Evolutionary conservation across 1,140 invertebrate genomes (phyloP), one percentile per base, ranked within the genome.

Genomic region (Holotrichia oblita): DNA sequence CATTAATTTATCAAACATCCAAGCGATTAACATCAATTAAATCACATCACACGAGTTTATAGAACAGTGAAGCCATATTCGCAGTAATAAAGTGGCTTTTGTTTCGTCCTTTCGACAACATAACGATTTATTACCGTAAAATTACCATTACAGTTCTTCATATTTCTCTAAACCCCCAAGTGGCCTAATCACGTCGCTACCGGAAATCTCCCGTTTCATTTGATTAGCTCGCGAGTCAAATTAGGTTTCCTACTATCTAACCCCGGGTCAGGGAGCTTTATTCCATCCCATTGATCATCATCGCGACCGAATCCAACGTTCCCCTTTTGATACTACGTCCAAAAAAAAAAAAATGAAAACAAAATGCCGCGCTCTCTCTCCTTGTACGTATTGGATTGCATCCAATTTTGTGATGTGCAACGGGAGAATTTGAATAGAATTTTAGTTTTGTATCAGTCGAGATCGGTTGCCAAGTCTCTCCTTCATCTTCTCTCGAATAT

Each of bases 121-220:
- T 64, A 64, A 64, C 61, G 61, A 64, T 64, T 64, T 64, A 64
- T 64, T 64, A 64, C 61, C 61, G 61, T 64, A 64, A 64, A 64
- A 64, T 64, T 64, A 20, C 61, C 61, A 64, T 64, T 20, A 64
- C 20, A 64, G 61, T 64, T 64, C 61, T 64, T 64, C 61, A 64
- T 64, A 64, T 64, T 64, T 64, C 61, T n/a, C n/a, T 64, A 64
- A 64, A 64, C 61, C n/a, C 61, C 17, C 61, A 64, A 64, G 61
- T 27, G 61, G 61, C 61, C 61, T 27, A 64, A 64, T 64, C 61
- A 64, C 10, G 61, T 64, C 61, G 24, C 61, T n/a, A n/a, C n/a
- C 17, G 61, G 61, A 64, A 64, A 22, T 64, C 61, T 64, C 61
- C 17, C 61, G 61, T 64, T 64, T 64, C 61, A 64, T 64, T 64